phyloP scores from a whole-genome alignment of 2,888 invertebrate genomes.

The Platycheirus albimanus region DNA sequence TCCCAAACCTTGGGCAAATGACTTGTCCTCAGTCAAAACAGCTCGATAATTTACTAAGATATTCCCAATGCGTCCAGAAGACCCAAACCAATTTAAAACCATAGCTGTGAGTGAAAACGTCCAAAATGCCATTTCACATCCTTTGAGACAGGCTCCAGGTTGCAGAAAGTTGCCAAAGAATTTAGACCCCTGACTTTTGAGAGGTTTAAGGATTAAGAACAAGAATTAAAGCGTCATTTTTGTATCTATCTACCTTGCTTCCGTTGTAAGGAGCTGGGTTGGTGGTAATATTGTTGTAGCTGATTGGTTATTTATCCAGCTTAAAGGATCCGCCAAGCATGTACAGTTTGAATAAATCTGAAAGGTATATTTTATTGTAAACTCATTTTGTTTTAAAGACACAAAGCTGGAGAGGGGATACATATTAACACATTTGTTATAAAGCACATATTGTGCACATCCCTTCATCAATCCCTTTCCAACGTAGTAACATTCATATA shows the following conservation, averaged over 20 bases:
- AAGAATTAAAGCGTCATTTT: too few species aligned
- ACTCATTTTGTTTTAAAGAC: too few species aligned
- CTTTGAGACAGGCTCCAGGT: slow-evolving; percentile 83
- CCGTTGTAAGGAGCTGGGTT: slow-evolving; percentile 19
- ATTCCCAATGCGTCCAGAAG: slow-evolving; percentile 87
- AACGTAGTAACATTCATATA: background rate
- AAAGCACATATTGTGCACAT: too few species aligned
- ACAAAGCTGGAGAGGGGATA: too few species aligned
- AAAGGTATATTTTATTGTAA: too few species aligned
- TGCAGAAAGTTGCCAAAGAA: slow-evolving; percentile 76
- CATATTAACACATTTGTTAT: too few species aligned
- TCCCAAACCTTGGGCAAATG: slow-evolving; percentile 86
- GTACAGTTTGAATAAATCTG: slow-evolving; percentile 79
- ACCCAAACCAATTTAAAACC: slow-evolving; percentile 85
- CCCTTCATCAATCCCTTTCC: too few species aligned
- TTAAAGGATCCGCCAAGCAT: slow-evolving; percentile 49
- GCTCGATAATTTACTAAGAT: slow-evolving; percentile 87
- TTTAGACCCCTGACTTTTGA: slow-evolving; percentile 39
- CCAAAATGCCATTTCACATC: slow-evolving; percentile 83
- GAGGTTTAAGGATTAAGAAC: too few species aligned
- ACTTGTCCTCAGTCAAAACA: slow-evolving; percentile 86
- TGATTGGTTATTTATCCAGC: slow-evolving; percentile 16
- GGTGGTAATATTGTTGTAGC: slow-evolving; percentile 6
- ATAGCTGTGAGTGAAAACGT: slow-evolving; percentile 83
- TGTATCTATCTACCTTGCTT: background rate